Evolutionary conservation across 2,888 invertebrate genomes (phyloP).

Genomic region (Colostygia pectinataria): DNA sequence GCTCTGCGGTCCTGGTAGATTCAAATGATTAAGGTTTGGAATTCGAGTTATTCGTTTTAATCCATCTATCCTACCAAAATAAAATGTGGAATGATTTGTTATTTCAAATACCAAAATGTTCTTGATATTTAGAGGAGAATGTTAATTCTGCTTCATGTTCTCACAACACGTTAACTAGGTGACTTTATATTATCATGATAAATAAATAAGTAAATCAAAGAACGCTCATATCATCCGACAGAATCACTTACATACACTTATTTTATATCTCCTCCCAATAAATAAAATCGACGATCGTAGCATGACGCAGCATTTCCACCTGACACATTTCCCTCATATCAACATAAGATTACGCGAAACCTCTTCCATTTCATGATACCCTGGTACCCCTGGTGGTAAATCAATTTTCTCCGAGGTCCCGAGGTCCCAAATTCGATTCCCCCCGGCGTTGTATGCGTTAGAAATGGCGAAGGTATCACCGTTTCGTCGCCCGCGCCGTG

Average conservation of each 20-base stretch:
- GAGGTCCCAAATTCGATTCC: constrained; percentile 72
- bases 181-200: too few relatives aligned
- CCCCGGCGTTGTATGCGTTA: constrained; percentile 62
- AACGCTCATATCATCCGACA: background rate
- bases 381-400: constrained; percentile 66
- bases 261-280: constrained; percentile 11
- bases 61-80: background rate
- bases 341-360: constrained; percentile 39
- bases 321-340: constrained; percentile 32
- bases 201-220: constrained; percentile 1
- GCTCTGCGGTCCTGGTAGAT: constrained; percentile 24
- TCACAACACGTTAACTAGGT: too few relatives aligned
- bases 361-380: constrained; percentile 52
- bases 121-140: too few relatives aligned
- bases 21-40: constrained; percentile 4
- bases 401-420: constrained; percentile 71
- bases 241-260: background rate
- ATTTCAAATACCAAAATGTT: constrained; percentile 12
- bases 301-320: constrained; percentile 18
- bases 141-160: too few relatives aligned
- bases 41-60: constrained; percentile 4
- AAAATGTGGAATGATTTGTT: background rate
- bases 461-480: constrained; percentile 58
- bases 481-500: constrained; percentile 50
- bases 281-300: constrained; percentile 16